These are phyloP conservation scores for Esperia sulphurella DNA, from an alignment of 2,888 invertebrate genomes.

Conservation along the genomic window DNA sequence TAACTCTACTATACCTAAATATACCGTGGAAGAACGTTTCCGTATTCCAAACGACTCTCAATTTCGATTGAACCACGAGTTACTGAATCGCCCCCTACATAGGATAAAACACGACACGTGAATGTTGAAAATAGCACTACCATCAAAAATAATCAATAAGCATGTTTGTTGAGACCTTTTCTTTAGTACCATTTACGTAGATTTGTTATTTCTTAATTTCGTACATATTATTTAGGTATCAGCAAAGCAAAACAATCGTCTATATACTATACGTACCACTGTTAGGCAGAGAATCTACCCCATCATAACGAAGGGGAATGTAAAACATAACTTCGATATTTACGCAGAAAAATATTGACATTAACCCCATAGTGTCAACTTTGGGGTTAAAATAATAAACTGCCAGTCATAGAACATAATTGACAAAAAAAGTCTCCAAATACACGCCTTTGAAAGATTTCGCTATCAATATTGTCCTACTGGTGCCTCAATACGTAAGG, in stretches of 20 bases:
- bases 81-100: too few species aligned
- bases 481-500: conserved; percentile 32
- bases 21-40: not conserved
- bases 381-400: too few species aligned
- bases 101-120: not conserved
- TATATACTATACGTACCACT: too few species aligned
- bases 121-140: too few species aligned
- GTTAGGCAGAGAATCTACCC: too few species aligned
- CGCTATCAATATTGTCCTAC: conserved; percentile 39
- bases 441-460: conserved; percentile 14
- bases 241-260: not conserved
- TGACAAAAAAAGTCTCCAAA: conserved; percentile 26
- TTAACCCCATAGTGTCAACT: conserved; percentile 26
- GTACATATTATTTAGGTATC: not conserved
- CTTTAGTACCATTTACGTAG: too few species aligned
- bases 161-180: too few species aligned
- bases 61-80: not conserved
- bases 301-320: too few species aligned
- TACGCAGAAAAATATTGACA: conserved; percentile 8
- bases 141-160: too few species aligned
- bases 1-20: not conserved
- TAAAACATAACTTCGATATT: too few species aligned
- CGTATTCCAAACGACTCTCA: not conserved
- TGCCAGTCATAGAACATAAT: conserved; percentile 49
- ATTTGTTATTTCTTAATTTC: not conserved